Evolutionary conservation across 2,113 vertebrate genomes (phyloP).

Genomic region (Rana temporaria): DNA sequence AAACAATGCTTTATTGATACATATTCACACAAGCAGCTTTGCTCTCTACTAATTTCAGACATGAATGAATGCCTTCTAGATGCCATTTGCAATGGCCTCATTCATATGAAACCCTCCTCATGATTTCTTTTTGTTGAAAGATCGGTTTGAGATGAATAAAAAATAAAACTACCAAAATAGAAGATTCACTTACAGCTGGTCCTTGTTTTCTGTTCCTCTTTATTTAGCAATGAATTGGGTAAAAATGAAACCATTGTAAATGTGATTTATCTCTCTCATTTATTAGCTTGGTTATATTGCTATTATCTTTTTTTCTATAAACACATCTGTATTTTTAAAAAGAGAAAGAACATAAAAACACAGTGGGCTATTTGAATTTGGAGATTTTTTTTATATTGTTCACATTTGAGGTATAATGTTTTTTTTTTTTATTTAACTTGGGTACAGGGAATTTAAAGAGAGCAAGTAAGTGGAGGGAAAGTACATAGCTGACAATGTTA

Average conservation of each 20-base stretch:
- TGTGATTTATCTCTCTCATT: background rate
- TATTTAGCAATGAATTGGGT: constrained; percentile 13
- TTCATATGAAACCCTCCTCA: constrained; percentile 1
- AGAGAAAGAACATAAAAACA: background rate
- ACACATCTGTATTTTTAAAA: background rate
- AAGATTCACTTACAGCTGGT: constrained; percentile 31
- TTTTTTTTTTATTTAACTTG: no score
- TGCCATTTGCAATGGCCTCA: constrained; percentile 26
- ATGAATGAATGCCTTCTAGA: constrained; percentile 30
- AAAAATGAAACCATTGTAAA: constrained; percentile 31
- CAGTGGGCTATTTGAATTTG: background rate
- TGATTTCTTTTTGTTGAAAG: constrained; percentile 33
- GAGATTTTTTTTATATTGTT: background rate
- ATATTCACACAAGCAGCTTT: constrained; percentile 29
- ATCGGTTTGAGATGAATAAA: constrained; percentile 28
- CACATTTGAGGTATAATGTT: no score
- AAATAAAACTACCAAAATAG: constrained; percentile 10
- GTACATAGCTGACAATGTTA: no score
- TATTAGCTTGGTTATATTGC: background rate
- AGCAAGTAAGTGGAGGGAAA: no score
- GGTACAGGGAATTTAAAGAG: no score
- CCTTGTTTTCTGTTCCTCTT: constrained; percentile 13
- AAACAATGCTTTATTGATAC: constrained; percentile 35
- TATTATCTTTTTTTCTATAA: no score
- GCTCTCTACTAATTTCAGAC: constrained; percentile 14